Evolutionary conservation across 2,797 vertebrate species (phyloP).

Genomic region (Myotis myotis): DNA sequence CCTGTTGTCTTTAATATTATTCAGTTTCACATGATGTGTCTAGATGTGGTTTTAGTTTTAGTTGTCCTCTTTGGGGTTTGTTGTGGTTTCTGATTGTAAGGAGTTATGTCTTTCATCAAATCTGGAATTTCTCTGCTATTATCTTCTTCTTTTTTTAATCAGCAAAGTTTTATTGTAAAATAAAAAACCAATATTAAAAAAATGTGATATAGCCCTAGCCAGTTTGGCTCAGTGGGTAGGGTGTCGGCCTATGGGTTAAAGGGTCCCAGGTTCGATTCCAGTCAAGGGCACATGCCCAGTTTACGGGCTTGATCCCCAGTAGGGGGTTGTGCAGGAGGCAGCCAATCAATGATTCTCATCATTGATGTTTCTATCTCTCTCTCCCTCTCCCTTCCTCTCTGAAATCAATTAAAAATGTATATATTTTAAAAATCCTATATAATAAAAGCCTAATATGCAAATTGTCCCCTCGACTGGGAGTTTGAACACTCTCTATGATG

Average conservation of each 20-base stretch:
- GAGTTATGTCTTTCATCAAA: neutral
- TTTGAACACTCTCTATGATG: no score
- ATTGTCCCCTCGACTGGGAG: no score
- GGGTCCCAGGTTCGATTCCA: neutral
- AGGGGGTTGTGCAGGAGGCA: neutral
- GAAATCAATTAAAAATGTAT: neutral
- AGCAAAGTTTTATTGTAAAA: neutral
- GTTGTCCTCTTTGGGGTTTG: neutral
- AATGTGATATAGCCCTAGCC: neutral
- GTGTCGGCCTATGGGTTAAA: neutral
- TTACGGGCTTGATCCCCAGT: neutral
- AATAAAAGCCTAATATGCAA: no score
- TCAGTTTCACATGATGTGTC: neutral
- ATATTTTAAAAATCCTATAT: no score
- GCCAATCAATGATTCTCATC: neutral
- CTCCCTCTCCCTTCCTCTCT: neutral
- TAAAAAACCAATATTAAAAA: neutral
- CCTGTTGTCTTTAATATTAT: neutral
- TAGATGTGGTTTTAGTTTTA: neutral
- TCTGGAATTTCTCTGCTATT: neutral
- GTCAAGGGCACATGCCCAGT: neutral
- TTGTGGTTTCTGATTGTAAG: neutral
- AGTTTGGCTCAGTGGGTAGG: neutral
- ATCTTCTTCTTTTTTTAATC: neutral
- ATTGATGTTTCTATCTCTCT: neutral